Percentiles rank a stretch among this genome's conserved stretches.
Conservation (phyloP, 2,888 invertebrate genomes). For the Uloborus plumipes region DNA sequence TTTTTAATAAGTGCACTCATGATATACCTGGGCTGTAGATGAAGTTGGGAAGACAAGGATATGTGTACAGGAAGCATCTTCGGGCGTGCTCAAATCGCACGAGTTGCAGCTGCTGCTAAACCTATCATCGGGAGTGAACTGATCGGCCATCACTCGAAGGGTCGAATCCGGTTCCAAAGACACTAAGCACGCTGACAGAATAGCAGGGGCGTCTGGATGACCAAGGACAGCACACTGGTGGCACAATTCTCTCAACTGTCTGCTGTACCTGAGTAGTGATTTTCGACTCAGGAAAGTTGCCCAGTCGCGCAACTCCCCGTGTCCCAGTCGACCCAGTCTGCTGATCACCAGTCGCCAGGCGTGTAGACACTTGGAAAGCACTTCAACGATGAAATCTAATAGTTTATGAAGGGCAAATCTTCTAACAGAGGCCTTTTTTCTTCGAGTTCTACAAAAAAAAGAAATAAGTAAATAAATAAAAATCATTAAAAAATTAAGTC, state of each 20-base stretch:
- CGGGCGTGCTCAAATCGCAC: slow-evolving; percentile 92
- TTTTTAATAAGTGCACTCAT: too few relatives aligned
- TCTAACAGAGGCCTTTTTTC: slow-evolving; percentile 88
- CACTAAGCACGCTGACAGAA: slow-evolving; percentile 97
- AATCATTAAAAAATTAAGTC: background rate
- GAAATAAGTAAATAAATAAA: background rate
- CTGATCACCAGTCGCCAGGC: slow-evolving; percentile 98
- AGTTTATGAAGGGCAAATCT: slow-evolving; percentile 90
- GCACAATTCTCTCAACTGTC: slow-evolving; percentile 90
- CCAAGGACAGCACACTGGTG: slow-evolving; percentile 87
- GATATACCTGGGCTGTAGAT: slow-evolving; percentile 85
- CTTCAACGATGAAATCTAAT: slow-evolving; percentile 96
- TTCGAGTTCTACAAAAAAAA: slow-evolving; percentile 69
- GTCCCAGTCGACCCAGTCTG: slow-evolving; percentile 94
- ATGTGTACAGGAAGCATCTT: slow-evolving; percentile 97
- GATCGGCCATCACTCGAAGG: slow-evolving; percentile 92
- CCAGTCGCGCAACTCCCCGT: slow-evolving; percentile 98
- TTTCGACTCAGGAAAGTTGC: slow-evolving; percentile 92
- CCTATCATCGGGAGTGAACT: slow-evolving; percentile 92
- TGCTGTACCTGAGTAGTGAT: slow-evolving; percentile 88
- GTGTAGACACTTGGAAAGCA: slow-evolving; percentile 88
- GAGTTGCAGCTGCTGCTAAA: slow-evolving; percentile 86
- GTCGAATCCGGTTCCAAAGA: slow-evolving; percentile 92
- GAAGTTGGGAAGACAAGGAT: slow-evolving; percentile 98
- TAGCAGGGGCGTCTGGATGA: slow-evolving; percentile 87